Evolutionary conservation across 35 echinoderm and acorn worm species (phyloP), one percentile per base, ranked within the genome.

Genomic region (Anneissia japonica): DNA sequence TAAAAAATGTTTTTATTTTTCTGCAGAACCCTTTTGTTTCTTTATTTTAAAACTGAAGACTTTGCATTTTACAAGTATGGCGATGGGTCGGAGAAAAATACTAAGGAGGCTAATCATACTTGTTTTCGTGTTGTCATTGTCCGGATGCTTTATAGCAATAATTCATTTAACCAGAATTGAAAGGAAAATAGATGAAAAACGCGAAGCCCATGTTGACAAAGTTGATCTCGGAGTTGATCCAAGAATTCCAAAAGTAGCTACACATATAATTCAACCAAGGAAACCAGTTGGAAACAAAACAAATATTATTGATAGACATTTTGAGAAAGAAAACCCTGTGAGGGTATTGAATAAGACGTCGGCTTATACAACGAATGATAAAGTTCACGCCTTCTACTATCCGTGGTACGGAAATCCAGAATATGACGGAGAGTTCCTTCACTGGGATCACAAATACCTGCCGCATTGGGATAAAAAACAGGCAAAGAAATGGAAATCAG

Each of bases 321-420:
- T 77, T 10, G 33, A 77, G 0, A 35, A 35, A 35, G 75, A 77
- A 13, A 32, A 14, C 30, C 12, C 33, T 43, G 17, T 31, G 21
- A 84, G 80, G 34, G 72, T 87, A 14, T 36, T 39, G n/a, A 26
- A 75, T 26, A 33, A 64, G 35, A 89, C 73, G 75, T 38, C 36
- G 9, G 36, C 73, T 35, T 82, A 82, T 28, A 74, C 32, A 0
- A 86, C 92, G 1, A 99, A 94, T 37, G 89, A 93, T 72, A 92
- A 91, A 73, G 36, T 94, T 12, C 96, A 99, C 73, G 89, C 86
- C 12, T 99, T 99, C 56, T 99, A 99, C 81, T 99, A 99, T 34
- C 96, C 96, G 0, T 99, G 96, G 96, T 99, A 99, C 37, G 96
- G 96, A 26, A 99, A 89, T 41, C 96, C 96, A 1, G 79, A 94